These are phyloP conservation scores for Trachelus iudaicus DNA, from an alignment of 2,888 invertebrate genomes.

Conservation along the genomic window DNA sequence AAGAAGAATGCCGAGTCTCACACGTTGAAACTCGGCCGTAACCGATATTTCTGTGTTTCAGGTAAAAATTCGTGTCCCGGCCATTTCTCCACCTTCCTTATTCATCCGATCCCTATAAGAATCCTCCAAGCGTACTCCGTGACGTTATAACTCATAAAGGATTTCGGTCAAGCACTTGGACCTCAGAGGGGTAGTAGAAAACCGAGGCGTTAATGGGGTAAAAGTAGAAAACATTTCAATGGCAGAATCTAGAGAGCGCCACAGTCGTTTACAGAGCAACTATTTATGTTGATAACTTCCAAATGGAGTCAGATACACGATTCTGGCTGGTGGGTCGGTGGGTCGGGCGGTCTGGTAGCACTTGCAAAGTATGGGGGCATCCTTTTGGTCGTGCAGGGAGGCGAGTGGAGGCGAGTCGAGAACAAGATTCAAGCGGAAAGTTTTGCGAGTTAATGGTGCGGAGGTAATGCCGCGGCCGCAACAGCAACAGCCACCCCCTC, in stretches of 20 bases:
- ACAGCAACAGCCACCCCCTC: slow-evolving; percentile 60
- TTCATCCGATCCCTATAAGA: not conserved
- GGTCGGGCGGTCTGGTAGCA: slow-evolving; percentile 43
- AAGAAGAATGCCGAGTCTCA: not conserved
- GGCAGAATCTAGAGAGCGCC: slow-evolving; percentile 18
- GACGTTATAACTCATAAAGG: not conserved
- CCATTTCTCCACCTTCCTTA: not conserved
- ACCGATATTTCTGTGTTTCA: slow-evolving; percentile 31
- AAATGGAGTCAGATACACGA: slow-evolving; percentile 55
- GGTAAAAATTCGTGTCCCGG: not conserved
- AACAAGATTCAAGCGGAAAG: slow-evolving; percentile 65
- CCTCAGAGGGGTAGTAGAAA: not conserved
- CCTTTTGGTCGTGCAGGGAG: slow-evolving; percentile 50
- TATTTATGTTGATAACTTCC: slow-evolving; percentile 59
- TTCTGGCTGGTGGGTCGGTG: slow-evolving; percentile 36
- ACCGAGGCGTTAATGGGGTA: slow-evolving; percentile 36
- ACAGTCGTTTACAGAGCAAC: slow-evolving; percentile 47
- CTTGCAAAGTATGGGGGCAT: slow-evolving; percentile 55
- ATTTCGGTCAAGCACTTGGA: not conserved
- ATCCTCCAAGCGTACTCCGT: not conserved
- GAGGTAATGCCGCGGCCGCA: slow-evolving; percentile 63
- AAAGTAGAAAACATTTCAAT: slow-evolving; percentile 35
- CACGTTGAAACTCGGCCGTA: slow-evolving; percentile 24
- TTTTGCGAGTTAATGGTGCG: slow-evolving; percentile 65
- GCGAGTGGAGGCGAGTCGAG: slow-evolving; percentile 51